A percentile compares a stretch with the other conserved stretches of the same genome.
Conservation (phyloP, 2,888 invertebrate genomes). For the Ganaspis brasiliensis region DNA sequence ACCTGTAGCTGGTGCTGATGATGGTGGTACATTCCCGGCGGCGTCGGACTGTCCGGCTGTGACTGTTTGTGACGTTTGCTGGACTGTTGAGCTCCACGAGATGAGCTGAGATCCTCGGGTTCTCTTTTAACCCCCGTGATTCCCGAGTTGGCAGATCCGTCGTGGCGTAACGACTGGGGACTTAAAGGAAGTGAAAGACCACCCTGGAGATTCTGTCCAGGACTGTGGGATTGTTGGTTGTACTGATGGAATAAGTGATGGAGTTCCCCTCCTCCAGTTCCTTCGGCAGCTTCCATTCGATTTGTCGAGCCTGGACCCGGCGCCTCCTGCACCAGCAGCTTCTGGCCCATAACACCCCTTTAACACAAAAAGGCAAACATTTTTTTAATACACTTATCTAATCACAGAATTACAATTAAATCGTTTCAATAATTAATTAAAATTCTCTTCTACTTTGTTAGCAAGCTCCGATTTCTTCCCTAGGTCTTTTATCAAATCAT, state of each 20-base stretch:
- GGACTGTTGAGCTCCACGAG: slow-evolving; percentile 68
- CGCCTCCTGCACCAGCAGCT: slow-evolving; percentile 78
- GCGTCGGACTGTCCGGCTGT: slow-evolving; percentile 78
- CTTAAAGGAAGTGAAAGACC: slow-evolving; percentile 78
- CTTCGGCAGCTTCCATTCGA: slow-evolving; percentile 78
- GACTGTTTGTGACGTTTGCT: slow-evolving; percentile 75
- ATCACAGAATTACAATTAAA: too few relatives aligned
- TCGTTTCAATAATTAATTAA: too few relatives aligned
- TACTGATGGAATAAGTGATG: slow-evolving; percentile 80
- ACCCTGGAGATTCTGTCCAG: slow-evolving; percentile 81
- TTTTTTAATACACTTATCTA: slow-evolving; percentile 23
- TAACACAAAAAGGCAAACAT: slow-evolving; percentile 58
- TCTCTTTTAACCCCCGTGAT: slow-evolving; percentile 86
- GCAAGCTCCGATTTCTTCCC: too few relatives aligned
- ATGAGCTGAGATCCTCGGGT: slow-evolving; percentile 89
- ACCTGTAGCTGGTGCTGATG: slow-evolving; percentile 79
- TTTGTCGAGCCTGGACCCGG: slow-evolving; percentile 74
- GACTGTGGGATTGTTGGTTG: slow-evolving; percentile 79
- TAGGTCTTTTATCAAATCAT: slow-evolving; percentile 13
- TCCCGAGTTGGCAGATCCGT: slow-evolving; percentile 71
- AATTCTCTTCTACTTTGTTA: too few relatives aligned
- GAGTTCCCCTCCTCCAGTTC: slow-evolving; percentile 81
- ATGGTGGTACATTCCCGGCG: slow-evolving; percentile 79
- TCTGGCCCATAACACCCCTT: slow-evolving; percentile 80
- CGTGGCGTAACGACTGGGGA: slow-evolving; percentile 77